Evolutionary conservation across 1,140 invertebrate species (phyloP).

Genomic region (Diachasmimorpha longicaudata): DNA sequence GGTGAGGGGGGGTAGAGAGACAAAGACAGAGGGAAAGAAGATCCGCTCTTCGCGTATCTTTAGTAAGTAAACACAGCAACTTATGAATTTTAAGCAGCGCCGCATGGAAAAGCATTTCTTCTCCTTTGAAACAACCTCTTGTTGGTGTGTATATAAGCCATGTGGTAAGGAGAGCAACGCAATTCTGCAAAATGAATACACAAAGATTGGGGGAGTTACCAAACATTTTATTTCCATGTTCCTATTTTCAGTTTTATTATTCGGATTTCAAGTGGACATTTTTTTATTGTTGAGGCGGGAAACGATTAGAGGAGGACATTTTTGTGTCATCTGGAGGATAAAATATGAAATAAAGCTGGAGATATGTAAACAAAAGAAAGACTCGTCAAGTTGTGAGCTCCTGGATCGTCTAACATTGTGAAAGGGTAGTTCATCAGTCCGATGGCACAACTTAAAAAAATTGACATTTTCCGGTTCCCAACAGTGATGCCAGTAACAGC

Average conservation of each 20-base stretch:
- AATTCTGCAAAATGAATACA: constrained; percentile 40
- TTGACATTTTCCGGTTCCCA: too few species aligned
- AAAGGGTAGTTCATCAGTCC: too few species aligned
- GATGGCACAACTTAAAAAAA: too few species aligned
- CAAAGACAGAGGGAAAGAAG: constrained; percentile 12
- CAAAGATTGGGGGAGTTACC: constrained; percentile 34
- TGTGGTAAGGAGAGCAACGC: constrained; percentile 35
- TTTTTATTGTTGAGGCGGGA: too few species aligned
- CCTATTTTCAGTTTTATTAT: too few species aligned
- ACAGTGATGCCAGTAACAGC: background rate
- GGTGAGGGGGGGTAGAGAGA: background rate
- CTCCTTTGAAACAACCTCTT: constrained; percentile 36
- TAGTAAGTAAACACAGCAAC: constrained; percentile 58
- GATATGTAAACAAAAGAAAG: too few species aligned
- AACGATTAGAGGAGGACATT: too few species aligned
- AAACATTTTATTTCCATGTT: background rate
- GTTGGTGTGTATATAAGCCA: constrained; percentile 25
- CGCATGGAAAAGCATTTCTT: constrained; percentile 34
- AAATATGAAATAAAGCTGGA: too few species aligned
- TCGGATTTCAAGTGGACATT: background rate
- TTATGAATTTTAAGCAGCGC: constrained; percentile 60
- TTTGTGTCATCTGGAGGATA: too few species aligned
- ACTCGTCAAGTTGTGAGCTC: too few species aligned
- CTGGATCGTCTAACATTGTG: too few species aligned
- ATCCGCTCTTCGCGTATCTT: constrained; percentile 48